Evolutionary conservation across 2,888 invertebrate species (phyloP), one percentile per base, ranked within the genome.

Genomic region (Dilophus febrilis): DNA sequence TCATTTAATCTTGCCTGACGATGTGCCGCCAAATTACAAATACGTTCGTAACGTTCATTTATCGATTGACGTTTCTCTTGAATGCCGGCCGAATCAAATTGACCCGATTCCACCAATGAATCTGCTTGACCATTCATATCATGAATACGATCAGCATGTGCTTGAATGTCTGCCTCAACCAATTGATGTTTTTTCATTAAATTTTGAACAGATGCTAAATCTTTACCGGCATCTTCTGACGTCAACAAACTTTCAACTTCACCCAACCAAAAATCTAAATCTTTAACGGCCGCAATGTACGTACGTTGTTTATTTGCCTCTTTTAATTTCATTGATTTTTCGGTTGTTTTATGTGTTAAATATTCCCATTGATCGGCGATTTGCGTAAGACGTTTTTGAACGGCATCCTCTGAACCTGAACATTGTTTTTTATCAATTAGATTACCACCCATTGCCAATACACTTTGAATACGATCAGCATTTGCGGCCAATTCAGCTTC

Each of bases 211-310:
- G 94, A 92, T 2, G 94, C 91, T 49, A 98, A 70, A 66, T 98
- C 98, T 63, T 95, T 97, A 46, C 97, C 97, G 35, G 91, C 85
- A 65, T 97, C 97, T 59, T 97, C 95, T 26, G 88, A 90, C 3
- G 90, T 90, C 50, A 97, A 64, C 46, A 97, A 67, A 59, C 90
- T 90, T 58, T 95, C 95, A 45, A 95, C 94, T 73, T 98, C 97
- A 51, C 97, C 97, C 41, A 99, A 77, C 98, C 98, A 98, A 68
- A 99, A 98, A 67, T 99, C 98, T 48, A 98, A 75, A 66, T 98
- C 98, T 65, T 99, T 98, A 46, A 98, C 95, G 29, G 92, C 97
- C 43, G 98, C 98, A 64, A 98, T 97, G 70, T 97, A 99, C 0
- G 94, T 94, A 48, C 97, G 78, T 61, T 98, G 98, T 58, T 95